These are phyloP conservation scores for Bos javanicus DNA, from an alignment of 2,113 vertebrate species.

Conservation along the genomic window DNA sequence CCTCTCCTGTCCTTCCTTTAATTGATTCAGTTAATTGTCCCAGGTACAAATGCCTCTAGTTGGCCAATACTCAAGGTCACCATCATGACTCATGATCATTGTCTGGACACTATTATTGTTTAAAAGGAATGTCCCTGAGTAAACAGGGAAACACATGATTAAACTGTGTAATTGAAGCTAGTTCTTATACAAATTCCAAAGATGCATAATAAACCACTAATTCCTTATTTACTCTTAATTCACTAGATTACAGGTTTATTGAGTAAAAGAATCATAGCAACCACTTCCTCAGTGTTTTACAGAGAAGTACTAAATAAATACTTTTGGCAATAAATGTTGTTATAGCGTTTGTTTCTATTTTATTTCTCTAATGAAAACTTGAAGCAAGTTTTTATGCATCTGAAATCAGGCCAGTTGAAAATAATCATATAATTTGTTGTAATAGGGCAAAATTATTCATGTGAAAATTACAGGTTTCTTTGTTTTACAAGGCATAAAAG, in stretches of 20 bases:
- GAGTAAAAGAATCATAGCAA: neutral
- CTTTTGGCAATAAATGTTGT: neutral
- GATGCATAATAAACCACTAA: neutral
- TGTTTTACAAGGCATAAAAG: neutral
- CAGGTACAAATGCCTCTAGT: neutral
- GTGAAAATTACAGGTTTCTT: neutral
- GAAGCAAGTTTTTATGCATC: neutral
- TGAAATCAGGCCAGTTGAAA: neutral
- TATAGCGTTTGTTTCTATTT: neutral
- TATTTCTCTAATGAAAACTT: neutral
- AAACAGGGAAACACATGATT: conserved; percentile 6
- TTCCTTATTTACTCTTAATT: neutral
- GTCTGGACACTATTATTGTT: neutral
- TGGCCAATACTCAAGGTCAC: neutral
- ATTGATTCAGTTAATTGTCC: conserved; percentile 12
- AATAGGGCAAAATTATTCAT: neutral
- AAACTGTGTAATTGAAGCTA: neutral
- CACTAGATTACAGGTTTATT: neutral
- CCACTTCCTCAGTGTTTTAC: neutral
- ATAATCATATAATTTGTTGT: neutral
- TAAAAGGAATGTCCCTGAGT: neutral
- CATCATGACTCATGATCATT: neutral
- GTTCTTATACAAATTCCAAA: neutral
- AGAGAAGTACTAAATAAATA: neutral
- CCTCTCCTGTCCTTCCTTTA: neutral